A percentile compares a stretch with the other conserved stretches of the same genome.
These are phyloP conservation scores for Crypturellus undulatus DNA, from an alignment of 2,113 vertebrate genomes.

Conservation along the genomic window DNA sequence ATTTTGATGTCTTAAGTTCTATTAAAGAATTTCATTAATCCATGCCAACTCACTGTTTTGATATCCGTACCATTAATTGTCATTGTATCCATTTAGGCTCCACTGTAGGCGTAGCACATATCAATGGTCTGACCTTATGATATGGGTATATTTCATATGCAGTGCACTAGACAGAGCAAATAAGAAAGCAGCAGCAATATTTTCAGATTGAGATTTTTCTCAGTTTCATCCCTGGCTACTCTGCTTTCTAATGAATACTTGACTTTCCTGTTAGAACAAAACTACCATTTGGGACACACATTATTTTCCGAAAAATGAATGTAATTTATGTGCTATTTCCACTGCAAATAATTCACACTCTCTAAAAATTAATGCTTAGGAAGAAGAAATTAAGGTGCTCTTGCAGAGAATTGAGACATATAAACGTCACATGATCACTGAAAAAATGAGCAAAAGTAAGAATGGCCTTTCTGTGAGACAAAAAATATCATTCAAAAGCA, in stretches of 20 bases:
- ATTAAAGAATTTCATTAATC: not conserved
- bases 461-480: not conserved
- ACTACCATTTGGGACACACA: not conserved
- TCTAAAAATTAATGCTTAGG: slow-evolving; percentile 10
- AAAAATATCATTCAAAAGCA: not conserved
- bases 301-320: not conserved
- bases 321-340: not conserved
- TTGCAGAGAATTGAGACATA: slow-evolving; percentile 11
- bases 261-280: not conserved
- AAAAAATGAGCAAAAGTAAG: not conserved
- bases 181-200: not conserved
- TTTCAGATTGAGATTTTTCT: not conserved
- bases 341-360: not conserved
- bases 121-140: not conserved
- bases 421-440: not conserved
- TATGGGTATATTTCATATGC: not conserved
- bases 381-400: not conserved
- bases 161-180: not conserved
- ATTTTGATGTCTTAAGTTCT: not conserved
- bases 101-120: not conserved
- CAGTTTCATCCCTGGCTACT: not conserved
- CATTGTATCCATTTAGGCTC: not conserved
- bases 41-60: not conserved
- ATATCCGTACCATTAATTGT: not conserved
- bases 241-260: not conserved